These are phyloP conservation scores for Trinorchestia longiramus DNA, from an alignment of 1,140 invertebrate genomes.

Conservation along the genomic window DNA sequence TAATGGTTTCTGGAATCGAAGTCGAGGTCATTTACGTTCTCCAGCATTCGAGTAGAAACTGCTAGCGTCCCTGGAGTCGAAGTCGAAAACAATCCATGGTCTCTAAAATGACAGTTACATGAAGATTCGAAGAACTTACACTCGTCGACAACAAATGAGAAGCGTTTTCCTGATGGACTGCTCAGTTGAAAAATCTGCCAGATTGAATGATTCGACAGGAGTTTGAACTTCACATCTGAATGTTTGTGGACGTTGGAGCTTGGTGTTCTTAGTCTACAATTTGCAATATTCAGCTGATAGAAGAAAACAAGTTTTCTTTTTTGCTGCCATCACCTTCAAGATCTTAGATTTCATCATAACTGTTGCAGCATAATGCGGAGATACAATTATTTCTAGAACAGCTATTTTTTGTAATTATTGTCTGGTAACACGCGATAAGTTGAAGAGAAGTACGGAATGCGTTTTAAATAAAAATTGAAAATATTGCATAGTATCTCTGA, in stretches of 20 bases:
- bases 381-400: neutral
- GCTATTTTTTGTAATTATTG: neutral
- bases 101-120: neutral
- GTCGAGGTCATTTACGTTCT: neutral
- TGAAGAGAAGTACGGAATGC: neutral
- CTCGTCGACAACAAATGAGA: neutral
- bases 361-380: neutral
- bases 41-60: neutral
- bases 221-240: neutral
- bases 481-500: neutral
- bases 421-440: neutral
- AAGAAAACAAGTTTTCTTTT: neutral
- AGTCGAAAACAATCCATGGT: neutral
- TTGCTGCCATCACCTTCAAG: no score
- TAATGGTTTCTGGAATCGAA: neutral
- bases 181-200: neutral
- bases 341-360: neutral
- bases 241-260: neutral
- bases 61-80: neutral
- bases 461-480: neutral
- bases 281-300: neutral
- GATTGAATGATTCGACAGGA: neutral
- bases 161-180: neutral
- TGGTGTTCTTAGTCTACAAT: neutral
- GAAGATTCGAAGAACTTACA: neutral